phyloP scores from a whole-genome alignment of 2,888 invertebrate species.

The Callosobruchus maculatus region DNA sequence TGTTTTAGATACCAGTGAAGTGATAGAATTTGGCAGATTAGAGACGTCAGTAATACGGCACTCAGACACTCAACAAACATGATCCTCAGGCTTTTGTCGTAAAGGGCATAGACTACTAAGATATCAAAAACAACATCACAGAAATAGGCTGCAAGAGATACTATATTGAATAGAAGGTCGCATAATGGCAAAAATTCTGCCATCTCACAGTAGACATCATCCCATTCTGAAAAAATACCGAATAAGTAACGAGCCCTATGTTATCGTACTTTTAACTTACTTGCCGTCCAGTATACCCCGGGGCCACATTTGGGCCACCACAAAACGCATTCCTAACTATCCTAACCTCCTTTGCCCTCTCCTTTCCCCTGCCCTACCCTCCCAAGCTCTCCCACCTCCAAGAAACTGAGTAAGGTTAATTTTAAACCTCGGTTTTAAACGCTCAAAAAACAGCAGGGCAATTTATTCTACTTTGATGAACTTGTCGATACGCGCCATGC shows the following conservation, averaged over 20 bases:
- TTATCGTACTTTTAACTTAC: conserved; percentile 29
- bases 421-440: too few species aligned
- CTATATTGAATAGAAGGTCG: conserved; percentile 88
- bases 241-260: conserved; percentile 2
- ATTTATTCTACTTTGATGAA: too few species aligned
- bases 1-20: conserved; percentile 57
- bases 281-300: conserved; percentile 41
- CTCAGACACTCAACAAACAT: conserved; percentile 67
- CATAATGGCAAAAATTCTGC: conserved; percentile 87
- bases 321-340: conserved; percentile 39
- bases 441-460: too few species aligned
- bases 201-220: conserved; percentile 49
- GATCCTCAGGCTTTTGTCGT: conserved; percentile 62
- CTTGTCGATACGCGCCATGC: too few species aligned
- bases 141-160: conserved; percentile 84
- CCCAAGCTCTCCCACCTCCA: too few species aligned
- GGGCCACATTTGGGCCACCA: conserved; percentile 46
- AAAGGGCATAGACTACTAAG: conserved; percentile 79
- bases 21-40: conserved; percentile 74
- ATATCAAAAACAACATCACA: conserved; percentile 89
- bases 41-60: conserved; percentile 67
- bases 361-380: too few species aligned
- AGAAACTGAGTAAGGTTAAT: too few species aligned
- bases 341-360: conserved; percentile 50
- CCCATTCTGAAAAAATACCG: conserved; percentile 38